These are phyloP conservation scores for Pocillopora grandis DNA, from an alignment of 92 coral and sea anemone genomes.

Conservation along the genomic window DNA sequence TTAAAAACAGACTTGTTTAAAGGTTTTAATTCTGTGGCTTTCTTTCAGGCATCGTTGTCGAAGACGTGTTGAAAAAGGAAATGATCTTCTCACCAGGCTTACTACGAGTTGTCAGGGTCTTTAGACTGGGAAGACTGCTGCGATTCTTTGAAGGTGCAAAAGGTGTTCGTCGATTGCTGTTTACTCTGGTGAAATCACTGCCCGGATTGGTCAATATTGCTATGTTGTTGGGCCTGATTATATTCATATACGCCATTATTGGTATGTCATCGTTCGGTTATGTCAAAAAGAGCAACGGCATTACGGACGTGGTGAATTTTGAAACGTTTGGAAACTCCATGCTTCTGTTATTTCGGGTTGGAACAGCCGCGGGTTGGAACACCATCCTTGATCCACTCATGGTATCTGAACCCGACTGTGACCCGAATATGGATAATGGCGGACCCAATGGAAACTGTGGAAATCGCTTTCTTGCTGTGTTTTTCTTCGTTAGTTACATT, in stretches of 20 bases:
- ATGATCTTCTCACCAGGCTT: conserved; percentile 98
- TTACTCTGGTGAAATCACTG: conserved; percentile 90
- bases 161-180: conserved; percentile 91
- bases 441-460: conserved; percentile 84
- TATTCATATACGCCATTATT: conserved; percentile 94
- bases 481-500: conserved; percentile 94
- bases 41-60: conserved; percentile 73
- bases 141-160: conserved; percentile 98
- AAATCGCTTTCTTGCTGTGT: conserved; percentile 83
- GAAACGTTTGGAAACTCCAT: conserved; percentile 87
- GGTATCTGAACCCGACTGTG: conserved; percentile 78
- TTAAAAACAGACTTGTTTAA: background rate
- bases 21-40: too few species aligned
- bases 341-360: conserved; percentile 91
- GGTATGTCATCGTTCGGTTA: conserved; percentile 99
- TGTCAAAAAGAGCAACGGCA: conserved; percentile 88
- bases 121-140: conserved; percentile 88
- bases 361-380: conserved; percentile 99
- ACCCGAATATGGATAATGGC: conserved; percentile 14
- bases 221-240: conserved; percentile 84
- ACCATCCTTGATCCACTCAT: conserved; percentile 98
- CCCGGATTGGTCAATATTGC: conserved; percentile 98
- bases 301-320: conserved; percentile 97
- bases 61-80: conserved; percentile 71
- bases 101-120: conserved; percentile 95